These are phyloP conservation scores for Rambutsinella grinnellia DNA, from an alignment of 2,888 invertebrate genomes.

Conservation along the genomic window DNA sequence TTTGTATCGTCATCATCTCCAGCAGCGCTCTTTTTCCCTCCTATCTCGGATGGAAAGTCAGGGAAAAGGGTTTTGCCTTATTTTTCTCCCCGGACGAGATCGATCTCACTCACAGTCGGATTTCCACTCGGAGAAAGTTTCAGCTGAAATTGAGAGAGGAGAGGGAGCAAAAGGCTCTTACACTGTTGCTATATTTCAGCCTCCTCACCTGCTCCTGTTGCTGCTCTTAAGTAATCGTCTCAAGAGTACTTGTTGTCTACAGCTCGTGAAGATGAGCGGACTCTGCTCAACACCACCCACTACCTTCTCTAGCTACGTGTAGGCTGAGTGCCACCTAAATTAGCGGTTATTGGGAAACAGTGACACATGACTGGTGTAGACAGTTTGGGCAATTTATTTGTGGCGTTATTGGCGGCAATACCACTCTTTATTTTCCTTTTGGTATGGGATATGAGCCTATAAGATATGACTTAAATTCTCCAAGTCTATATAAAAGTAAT, in stretches of 20 bases:
- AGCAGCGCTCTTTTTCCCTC: too few species aligned
- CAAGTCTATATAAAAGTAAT: too few species aligned
- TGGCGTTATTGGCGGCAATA: constrained; percentile 57
- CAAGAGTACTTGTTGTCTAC: too few species aligned
- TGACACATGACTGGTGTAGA: constrained; percentile 50
- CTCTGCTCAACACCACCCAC: too few species aligned
- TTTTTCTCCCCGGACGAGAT: constrained; percentile 54
- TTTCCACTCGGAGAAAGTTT: constrained; percentile 51
- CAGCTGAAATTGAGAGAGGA: constrained; percentile 48
- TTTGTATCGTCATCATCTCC: constrained; percentile 4
- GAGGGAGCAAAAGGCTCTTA: too few species aligned
- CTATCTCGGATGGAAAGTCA: constrained; percentile 55
- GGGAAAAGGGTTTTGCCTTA: constrained; percentile 43
- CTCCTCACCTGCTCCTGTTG: constrained; percentile 51
- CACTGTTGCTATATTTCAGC: too few species aligned
- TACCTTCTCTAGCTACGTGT: too few species aligned
- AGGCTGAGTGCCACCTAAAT: constrained; percentile 5
- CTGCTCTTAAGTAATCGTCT: constrained; percentile 40
- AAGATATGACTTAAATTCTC: too few species aligned
- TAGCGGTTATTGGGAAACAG: too few species aligned
- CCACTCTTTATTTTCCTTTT: constrained; percentile 55
- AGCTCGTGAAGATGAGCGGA: too few species aligned
- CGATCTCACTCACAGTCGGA: constrained; percentile 50
- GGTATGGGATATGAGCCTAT: constrained; percentile 42
- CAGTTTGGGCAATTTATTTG: constrained; percentile 55